Evolutionary conservation across 2,888 invertebrate species (phyloP).

Genomic region (Trichacis sp.): DNA sequence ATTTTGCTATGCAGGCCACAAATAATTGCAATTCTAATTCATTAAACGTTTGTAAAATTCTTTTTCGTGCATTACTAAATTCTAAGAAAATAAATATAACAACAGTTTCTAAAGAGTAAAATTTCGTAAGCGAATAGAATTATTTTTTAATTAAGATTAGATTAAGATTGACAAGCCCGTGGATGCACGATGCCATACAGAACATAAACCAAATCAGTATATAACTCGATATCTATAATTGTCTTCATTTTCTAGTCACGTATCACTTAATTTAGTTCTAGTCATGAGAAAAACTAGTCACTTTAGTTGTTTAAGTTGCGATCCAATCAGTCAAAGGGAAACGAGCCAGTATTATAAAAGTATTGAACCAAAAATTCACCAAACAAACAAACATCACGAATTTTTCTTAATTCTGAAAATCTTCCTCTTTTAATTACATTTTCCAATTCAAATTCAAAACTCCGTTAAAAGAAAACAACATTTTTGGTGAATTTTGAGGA

Average conservation of each 20-base stretch:
- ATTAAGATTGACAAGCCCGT: slow-evolving; percentile 6
- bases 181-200: slow-evolving; percentile 47
- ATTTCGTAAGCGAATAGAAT: background rate
- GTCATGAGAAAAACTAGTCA: slow-evolving; percentile 3
- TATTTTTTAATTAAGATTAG: background rate
- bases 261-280: slow-evolving; percentile 9
- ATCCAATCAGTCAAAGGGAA: slow-evolving; percentile 39
- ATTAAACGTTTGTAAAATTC: background rate
- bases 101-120: background rate
- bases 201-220: slow-evolving; percentile 22
- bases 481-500: slow-evolving; percentile 12
- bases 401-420: too few relatives aligned
- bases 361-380: background rate
- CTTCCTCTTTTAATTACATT: too few relatives aligned
- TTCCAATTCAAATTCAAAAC: slow-evolving; percentile 1
- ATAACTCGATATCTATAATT: background rate
- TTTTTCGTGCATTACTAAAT: slow-evolving; percentile 1
- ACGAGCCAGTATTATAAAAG: slow-evolving; percentile 48
- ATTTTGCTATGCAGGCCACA: slow-evolving; percentile 61
- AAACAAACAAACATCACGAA: background rate
- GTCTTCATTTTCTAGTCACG: slow-evolving; percentile 9
- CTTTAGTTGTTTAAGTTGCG: background rate
- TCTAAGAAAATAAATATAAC: background rate
- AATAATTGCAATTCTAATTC: slow-evolving; percentile 59
- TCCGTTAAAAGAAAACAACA: too few relatives aligned